These are phyloP conservation scores for Drosophila triauraria DNA, from an alignment of 1,140 invertebrate genomes.

Conservation along the genomic window DNA sequence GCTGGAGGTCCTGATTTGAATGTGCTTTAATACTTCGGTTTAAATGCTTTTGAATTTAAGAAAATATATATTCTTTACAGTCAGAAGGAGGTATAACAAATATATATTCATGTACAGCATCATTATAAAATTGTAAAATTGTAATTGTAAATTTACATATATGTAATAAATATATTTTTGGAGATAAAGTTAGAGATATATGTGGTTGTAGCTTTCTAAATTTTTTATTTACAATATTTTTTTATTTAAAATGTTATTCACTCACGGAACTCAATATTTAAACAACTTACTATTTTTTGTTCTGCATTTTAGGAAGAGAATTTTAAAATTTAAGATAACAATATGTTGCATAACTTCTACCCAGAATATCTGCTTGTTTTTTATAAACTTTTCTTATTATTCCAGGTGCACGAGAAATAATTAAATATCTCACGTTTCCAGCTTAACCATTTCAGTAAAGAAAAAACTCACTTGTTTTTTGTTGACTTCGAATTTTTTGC, in stretches of 20 bases:
- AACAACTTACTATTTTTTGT: not conserved
- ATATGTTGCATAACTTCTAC: not conserved
- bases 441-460: constrained; percentile 12
- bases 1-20: not conserved
- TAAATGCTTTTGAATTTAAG: not conserved
- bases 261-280: not conserved
- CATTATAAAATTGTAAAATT: too few species aligned
- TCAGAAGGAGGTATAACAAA: too few species aligned
- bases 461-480: constrained; percentile 6
- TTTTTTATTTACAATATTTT: too few species aligned
- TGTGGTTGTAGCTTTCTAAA: too few species aligned
- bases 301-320: not conserved
- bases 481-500: constrained; percentile 2
- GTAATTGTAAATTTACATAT: too few species aligned
- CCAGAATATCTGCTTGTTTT: constrained; percentile 11
- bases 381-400: not conserved
- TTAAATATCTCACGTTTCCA: constrained; percentile 29
- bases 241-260: too few species aligned
- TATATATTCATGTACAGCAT: not conserved
- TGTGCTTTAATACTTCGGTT: too few species aligned
- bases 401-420: constrained; percentile 19
- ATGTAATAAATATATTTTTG: too few species aligned
- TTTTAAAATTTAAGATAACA: not conserved
- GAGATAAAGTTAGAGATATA: too few species aligned
- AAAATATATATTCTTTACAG: too few species aligned